Conservation (phyloP, 2,797 vertebrate species). For the Urophycis tenuis region DNA sequence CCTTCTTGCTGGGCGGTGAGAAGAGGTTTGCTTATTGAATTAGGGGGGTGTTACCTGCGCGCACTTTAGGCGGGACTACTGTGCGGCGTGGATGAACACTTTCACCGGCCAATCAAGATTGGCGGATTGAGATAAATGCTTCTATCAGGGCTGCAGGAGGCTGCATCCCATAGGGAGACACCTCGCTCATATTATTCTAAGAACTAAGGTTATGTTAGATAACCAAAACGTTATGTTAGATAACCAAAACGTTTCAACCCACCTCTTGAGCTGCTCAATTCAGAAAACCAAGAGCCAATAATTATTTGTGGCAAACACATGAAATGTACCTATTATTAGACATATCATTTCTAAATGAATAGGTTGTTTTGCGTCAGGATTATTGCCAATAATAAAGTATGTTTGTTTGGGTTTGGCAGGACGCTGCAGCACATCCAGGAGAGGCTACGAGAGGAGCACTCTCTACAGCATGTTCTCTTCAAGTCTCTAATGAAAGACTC, state of each 20-base stretch:
- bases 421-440: conserved; percentile 87
- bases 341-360: not conserved
- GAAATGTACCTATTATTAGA: not conserved
- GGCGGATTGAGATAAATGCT: too few species aligned
- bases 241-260: not conserved
- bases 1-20: too few species aligned
- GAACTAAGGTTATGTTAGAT: too few species aligned
- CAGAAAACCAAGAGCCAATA: not conserved
- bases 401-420: conserved; percentile 55
- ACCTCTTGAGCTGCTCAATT: not conserved
- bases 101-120: too few species aligned
- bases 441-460: conserved; percentile 84
- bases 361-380: not conserved
- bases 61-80: too few species aligned
- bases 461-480: conserved; percentile 92
- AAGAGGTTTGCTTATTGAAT: too few species aligned
- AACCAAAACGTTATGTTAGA: too few species aligned
- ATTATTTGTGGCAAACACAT: not conserved
- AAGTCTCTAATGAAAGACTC: conserved; percentile 84
- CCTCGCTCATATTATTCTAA: too few species aligned
- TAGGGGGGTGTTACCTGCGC: too few species aligned
- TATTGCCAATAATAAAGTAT: not conserved
- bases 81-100: too few species aligned
- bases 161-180: too few species aligned
- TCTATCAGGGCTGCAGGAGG: too few species aligned